Evolutionary conservation across 2,888 invertebrate genomes (phyloP).

Genomic region (Parasteatoda lunata): DNA sequence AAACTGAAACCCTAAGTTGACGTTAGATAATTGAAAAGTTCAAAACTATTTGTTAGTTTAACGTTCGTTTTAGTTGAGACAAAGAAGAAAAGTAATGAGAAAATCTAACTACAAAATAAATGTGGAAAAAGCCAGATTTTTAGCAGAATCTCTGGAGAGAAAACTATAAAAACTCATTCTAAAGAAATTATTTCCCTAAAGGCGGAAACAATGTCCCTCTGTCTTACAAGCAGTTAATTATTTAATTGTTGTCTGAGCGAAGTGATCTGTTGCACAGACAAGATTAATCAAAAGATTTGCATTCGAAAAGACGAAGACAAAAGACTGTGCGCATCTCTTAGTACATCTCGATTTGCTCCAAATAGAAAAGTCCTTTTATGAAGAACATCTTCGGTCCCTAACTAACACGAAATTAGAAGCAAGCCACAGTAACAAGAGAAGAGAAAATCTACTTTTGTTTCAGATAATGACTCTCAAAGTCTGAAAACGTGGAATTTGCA

Average conservation of each 20-base stretch:
- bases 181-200: conserved; percentile 57
- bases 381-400: conserved; percentile 50
- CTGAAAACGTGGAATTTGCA: conserved; percentile 64
- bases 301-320: conserved; percentile 64
- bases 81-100: conserved; percentile 60
- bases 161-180: conserved; percentile 39
- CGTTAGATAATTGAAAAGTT: conserved; percentile 23
- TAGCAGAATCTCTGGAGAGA: conserved; percentile 38
- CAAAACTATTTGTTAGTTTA: conserved; percentile 53
- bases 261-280: conserved; percentile 65
- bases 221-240: conserved; percentile 67
- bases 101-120: conserved; percentile 51
- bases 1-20: neutral
- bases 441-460: conserved; percentile 68
- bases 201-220: conserved; percentile 60
- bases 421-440: conserved; percentile 65
- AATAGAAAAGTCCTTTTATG: conserved; percentile 52
- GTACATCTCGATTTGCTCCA: conserved; percentile 64
- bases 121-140: conserved; percentile 18
- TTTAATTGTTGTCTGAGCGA: conserved; percentile 68
- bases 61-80: conserved; percentile 38
- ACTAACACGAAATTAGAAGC: conserved; percentile 67
- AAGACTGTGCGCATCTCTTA: conserved; percentile 39
- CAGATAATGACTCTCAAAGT: conserved; percentile 67
- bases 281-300: conserved; percentile 69